A percentile compares a stretch with the other conserved stretches of the same genome.
Conservation (phyloP, 2,113 vertebrate genomes). For the Psettodes erumei region DNA sequence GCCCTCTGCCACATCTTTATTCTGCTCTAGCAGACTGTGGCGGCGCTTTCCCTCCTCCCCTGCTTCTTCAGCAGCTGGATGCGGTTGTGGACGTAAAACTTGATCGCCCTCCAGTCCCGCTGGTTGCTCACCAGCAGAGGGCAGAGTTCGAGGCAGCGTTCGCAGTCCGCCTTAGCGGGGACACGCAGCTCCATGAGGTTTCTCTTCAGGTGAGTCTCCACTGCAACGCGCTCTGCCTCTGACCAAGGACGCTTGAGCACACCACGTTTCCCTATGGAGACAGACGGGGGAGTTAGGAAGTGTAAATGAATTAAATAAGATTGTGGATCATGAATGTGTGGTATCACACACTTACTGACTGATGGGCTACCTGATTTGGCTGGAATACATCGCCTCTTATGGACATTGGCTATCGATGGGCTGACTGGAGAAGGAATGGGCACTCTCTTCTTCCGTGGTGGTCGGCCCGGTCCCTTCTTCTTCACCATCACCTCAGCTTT, state of each 20-base stretch:
- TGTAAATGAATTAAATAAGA: too few species aligned
- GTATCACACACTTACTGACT: too few species aligned
- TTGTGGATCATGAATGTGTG: not conserved
- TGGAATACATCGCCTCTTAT: slow-evolving; percentile 76
- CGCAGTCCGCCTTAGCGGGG: slow-evolving; percentile 85
- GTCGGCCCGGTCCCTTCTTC: slow-evolving; percentile 76
- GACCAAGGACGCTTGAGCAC: slow-evolving; percentile 86
- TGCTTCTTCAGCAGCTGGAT: slow-evolving; percentile 86
- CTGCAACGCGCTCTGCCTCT: slow-evolving; percentile 82
- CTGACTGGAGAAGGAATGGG: slow-evolving; percentile 40
- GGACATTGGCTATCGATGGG: slow-evolving; percentile 47
- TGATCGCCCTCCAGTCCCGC: slow-evolving; percentile 85
- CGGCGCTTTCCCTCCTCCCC: slow-evolving; percentile 73
- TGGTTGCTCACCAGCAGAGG: slow-evolving; percentile 84
- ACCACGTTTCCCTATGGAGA: slow-evolving; percentile 81
- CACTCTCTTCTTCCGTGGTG: slow-evolving; percentile 68
- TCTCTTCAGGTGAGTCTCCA: slow-evolving; percentile 84
- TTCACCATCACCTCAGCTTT: slow-evolving; percentile 57
- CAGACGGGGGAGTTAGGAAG: not conserved
- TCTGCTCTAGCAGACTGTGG: slow-evolving; percentile 67
- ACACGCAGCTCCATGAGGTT: slow-evolving; percentile 83
- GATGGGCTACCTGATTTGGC: slow-evolving; percentile 79
- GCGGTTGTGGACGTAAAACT: slow-evolving; percentile 87
- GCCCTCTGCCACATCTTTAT: not conserved
- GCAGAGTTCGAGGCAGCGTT: slow-evolving; percentile 84